phyloP scores from a whole-genome alignment of 2,113 vertebrate species.

The Burhinus bistriatus region DNA sequence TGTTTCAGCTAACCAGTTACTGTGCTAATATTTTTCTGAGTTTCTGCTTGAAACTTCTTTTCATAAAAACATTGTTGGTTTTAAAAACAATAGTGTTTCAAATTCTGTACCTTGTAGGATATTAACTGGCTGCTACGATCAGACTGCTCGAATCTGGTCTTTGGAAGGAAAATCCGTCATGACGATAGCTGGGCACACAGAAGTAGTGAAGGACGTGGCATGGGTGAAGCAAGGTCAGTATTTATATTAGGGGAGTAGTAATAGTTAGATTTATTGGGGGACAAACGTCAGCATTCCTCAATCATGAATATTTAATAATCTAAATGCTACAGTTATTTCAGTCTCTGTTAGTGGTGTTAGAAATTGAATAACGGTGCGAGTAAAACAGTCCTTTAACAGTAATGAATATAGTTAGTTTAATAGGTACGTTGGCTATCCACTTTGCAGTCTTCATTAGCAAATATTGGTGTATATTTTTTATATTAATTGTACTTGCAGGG shows the following conservation, averaged over 20 bases:
- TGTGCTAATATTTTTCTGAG: background rate
- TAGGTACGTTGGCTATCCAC: background rate
- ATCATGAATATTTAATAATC: background rate
- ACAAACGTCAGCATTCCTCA: background rate
- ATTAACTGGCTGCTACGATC: constrained; percentile 93
- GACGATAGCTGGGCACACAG: constrained; percentile 88
- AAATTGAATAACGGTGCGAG: background rate
- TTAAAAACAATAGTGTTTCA: background rate
- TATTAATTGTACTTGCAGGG: background rate
- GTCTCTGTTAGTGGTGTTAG: background rate
- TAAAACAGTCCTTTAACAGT: background rate
- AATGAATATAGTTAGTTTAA: background rate
- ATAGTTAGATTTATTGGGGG: background rate
- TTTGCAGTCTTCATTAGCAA: background rate
- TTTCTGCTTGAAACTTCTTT: background rate
- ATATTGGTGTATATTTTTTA: background rate
- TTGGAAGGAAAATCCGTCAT: constrained; percentile 87
- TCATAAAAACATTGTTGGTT: background rate
- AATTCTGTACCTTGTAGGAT: constrained; percentile 80
- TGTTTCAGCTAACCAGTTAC: background rate
- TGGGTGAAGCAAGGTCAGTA: constrained; percentile 93
- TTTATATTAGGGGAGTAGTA: background rate
- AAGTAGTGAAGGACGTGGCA: constrained; percentile 93
- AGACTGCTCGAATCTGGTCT: constrained; percentile 94
- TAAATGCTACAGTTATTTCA: background rate